Evolutionary conservation across 2,797 vertebrate species (phyloP).

Genomic region (Myotis myotis): DNA sequence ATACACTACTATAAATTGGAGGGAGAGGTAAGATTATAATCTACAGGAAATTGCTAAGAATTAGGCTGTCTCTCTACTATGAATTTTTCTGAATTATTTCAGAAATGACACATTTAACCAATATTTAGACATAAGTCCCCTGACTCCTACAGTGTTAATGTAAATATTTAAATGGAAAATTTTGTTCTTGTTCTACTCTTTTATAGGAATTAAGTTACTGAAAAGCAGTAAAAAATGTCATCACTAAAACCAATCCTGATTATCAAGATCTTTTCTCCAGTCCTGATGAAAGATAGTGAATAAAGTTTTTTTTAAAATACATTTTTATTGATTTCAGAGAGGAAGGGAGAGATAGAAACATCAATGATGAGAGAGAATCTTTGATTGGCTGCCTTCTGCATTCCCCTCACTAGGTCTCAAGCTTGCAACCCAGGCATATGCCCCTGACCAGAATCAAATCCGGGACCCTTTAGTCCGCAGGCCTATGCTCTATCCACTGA

Average conservation of each 20-base stretch:
- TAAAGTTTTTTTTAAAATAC: neutral
- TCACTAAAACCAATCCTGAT: neutral
- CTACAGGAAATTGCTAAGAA: neutral
- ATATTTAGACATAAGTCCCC: neutral
- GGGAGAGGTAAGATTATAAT: neutral
- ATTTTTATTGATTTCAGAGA: too few relatives aligned
- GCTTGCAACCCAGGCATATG: too few relatives aligned
- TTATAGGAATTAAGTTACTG: neutral
- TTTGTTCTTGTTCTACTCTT: neutral
- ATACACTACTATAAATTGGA: neutral
- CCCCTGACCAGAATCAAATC: too few relatives aligned
- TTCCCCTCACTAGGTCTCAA: too few relatives aligned
- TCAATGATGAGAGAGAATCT: too few relatives aligned
- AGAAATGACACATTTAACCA: neutral
- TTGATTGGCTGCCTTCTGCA: too few relatives aligned
- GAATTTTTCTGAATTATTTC: conserved; percentile 32
- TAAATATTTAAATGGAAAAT: conserved; percentile 37
- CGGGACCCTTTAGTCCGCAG: too few relatives aligned
- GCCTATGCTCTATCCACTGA: too few relatives aligned
- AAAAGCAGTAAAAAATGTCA: conserved; percentile 11
- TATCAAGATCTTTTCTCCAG: neutral
- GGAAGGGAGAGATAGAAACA: too few relatives aligned
- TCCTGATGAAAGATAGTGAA: neutral
- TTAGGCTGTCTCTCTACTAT: neutral
- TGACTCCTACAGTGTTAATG: neutral